Evolutionary conservation across 2,113 vertebrate genomes (phyloP), one percentile per base, ranked within the genome.

Genomic region (Osmerus eperlanus): DNA sequence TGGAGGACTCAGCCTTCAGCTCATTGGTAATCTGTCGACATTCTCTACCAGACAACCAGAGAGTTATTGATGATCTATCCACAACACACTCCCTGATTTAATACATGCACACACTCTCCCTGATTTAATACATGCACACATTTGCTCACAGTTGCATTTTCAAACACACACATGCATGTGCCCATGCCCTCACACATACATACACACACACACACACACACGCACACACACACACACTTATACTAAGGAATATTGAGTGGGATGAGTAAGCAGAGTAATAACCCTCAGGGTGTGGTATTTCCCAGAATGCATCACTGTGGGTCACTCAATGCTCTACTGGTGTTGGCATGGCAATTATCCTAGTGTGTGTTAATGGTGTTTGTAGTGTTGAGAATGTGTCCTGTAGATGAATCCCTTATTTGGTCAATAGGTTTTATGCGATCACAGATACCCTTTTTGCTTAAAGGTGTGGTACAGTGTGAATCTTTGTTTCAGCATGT

Each of bases 251-350:
- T 61, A 58, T 32, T 29, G n/a, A 19, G 66, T 72, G 55, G 18
- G 83, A 85, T 81, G 83, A 83, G 65, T 82, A 81, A 84, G 82
- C 83, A 85, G 47, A 73, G 80, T 79, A 77, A 81, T 78, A 77
- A 72, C 70, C 71, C 19, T 15, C 51, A 58, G 65, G 41, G 58
- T 69, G 76, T 67, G 77, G 81, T 78, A 32, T 51, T 67, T 69
- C 77, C 62, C 66, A 78, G 76, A 80, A 74, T 68, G 74, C 71
- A 74, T n/a, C 0, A 23, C 71, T 19, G 68, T 68, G 73, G 70
- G 79, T 82, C 78, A 83, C 59, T 72, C 66, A 65, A 71, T 78
- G 69, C 77, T 55, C 51, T 21, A 25, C 32, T 59, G 29, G 11
- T 58, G 68, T 79, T 85, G 71, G 82, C 80, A 79, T 82, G 73